phyloP scores from a whole-genome alignment of 2,113 vertebrate species.

The Lophura nycthemera region DNA sequence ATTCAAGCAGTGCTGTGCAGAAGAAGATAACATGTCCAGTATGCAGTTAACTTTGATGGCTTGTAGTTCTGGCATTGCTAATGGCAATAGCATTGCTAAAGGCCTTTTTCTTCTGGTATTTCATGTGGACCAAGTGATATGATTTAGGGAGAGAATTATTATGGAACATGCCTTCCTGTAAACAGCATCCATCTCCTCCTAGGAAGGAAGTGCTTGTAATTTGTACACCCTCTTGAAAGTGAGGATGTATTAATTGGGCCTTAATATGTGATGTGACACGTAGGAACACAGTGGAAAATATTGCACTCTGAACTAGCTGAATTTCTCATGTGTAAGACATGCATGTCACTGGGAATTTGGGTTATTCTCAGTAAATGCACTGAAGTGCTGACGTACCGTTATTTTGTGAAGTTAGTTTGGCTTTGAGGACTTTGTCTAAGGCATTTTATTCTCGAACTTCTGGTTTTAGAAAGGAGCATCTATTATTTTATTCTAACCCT shows the following conservation, averaged over 20 bases:
- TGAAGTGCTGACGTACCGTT: neutral
- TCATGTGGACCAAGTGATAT: neutral
- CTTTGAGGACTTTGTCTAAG: neutral
- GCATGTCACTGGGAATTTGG: fast-evolving
- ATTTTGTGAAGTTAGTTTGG: neutral
- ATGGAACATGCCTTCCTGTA: neutral
- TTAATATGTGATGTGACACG: neutral
- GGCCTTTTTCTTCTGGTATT: neutral
- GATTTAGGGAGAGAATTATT: neutral
- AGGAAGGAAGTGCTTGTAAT: neutral
- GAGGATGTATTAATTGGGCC: neutral
- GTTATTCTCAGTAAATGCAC: neutral
- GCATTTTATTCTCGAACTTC: neutral
- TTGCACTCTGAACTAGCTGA: neutral
- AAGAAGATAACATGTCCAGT: neutral
- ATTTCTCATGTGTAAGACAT: neutral
- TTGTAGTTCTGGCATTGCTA: neutral
- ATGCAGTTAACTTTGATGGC: neutral
- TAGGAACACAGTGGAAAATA: neutral
- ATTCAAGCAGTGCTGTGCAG: neutral
- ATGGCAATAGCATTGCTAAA: neutral
- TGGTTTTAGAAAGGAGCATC: neutral
- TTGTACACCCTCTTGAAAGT: neutral
- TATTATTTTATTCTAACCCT: neutral
- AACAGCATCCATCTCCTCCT: neutral